Evolutionary conservation across 2,888 invertebrate genomes (phyloP), one percentile per base, ranked within the genome.

Genomic region (Plemyria rubiginata): DNA sequence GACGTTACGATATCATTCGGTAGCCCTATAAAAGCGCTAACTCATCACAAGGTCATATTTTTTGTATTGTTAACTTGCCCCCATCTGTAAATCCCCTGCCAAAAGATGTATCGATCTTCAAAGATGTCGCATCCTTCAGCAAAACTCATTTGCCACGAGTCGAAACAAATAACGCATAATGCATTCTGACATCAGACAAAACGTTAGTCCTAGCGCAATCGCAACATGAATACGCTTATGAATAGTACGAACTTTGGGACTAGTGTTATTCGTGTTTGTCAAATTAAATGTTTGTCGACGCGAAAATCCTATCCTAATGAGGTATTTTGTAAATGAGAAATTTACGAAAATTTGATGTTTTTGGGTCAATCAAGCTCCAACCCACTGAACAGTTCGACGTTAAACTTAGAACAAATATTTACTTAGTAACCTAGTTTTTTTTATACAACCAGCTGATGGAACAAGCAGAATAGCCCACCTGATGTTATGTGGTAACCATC

Each of bases 81-180:
- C 13, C 13, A 16, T 16, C 22, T 11, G n/a, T 2, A 41, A 41
- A 40, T 29, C 13, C 5, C 5, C 43, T 5, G 36, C n/a, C 45
- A 36, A 46, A 40, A 45, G 38, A 55, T 8, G 45, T 16, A 3
- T 11, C 15, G 28, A 29, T 52, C 11, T 7, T 12, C 51, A 7
- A 54, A 52, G 41, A 52, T 54, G 41, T 22, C 16, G 11, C 43
- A 46, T 62, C 48, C 28, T 46, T 38, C 56, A 56, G 52, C 49
- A 22, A 51, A 59, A 63, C 59, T 63, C 51, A 63, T 59, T 59
- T 63, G 59, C 58, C 13, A 38, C 45, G n/a, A 41, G 54, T 51
- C 16, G 48, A 43, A 63, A 63, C 51, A 52, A 56, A 59, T 56
- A 51, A 56, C 49, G 60, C 62, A 57, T 66, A 65, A 69, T 68